Conservation (phyloP, 2,797 vertebrate species). For the Coregonus sp. region DNA sequence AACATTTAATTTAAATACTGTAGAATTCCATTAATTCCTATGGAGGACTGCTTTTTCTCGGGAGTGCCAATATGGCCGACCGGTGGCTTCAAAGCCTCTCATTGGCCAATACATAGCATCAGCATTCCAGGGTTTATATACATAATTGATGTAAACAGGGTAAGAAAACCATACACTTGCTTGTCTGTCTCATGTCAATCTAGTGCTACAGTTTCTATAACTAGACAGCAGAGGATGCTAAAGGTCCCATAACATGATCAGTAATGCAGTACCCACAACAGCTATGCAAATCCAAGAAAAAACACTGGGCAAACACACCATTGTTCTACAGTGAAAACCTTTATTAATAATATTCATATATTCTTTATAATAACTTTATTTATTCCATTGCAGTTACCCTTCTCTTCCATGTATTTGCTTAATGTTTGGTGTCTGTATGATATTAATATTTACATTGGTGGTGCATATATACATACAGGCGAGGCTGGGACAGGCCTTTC, state of each 20-base stretch:
- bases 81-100: no score
- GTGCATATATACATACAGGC: conserved; percentile 48
- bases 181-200: neutral
- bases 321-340: conserved; percentile 72
- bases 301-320: conserved; percentile 11
- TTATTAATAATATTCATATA: conserved; percentile 73
- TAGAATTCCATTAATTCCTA: no score
- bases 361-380: conserved; percentile 62
- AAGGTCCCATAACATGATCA: neutral
- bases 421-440: conserved; percentile 65
- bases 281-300: neutral
- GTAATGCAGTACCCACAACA: neutral
- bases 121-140: no score
- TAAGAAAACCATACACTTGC: neutral
- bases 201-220: neutral
- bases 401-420: conserved; percentile 45
- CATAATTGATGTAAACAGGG: neutral
- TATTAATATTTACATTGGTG: conserved; percentile 68
- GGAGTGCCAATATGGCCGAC: no score
- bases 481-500: conserved; percentile 60
- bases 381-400: conserved; percentile 49
- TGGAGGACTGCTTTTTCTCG: no score
- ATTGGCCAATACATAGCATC: no score
- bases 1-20: no score
- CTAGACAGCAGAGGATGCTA: neutral